Conservation (phyloP, 2,113 vertebrate species). For the Pelmatolapia mariae region DNA sequence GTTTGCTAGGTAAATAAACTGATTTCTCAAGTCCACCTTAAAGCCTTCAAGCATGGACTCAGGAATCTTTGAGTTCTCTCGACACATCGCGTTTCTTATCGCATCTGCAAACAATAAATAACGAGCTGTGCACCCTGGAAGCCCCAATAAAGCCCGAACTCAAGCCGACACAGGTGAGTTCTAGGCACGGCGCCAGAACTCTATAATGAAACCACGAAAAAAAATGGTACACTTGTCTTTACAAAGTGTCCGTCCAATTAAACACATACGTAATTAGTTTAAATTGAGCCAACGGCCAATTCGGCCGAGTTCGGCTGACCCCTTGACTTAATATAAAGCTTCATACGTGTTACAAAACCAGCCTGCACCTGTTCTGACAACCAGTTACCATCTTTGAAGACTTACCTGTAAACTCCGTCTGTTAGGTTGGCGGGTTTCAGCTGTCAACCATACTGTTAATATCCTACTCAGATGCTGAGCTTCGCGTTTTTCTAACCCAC, state of each 20-base stretch:
- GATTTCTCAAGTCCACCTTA: background rate
- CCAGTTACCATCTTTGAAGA: background rate
- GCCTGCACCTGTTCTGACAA: conserved; percentile 6
- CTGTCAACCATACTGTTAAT: background rate
- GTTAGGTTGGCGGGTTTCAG: background rate
- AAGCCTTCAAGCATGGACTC: background rate
- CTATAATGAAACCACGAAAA: background rate
- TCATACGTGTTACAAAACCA: background rate
- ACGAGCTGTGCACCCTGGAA: background rate
- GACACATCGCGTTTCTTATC: background rate
- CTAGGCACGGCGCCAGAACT: background rate
- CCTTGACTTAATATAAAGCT: fast-evolving
- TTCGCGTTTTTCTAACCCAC: background rate
- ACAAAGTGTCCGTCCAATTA: fast-evolving
- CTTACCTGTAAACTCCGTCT: background rate
- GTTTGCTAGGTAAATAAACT: background rate
- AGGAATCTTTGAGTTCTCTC: background rate
- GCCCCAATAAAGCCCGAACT: background rate
- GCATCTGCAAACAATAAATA: background rate
- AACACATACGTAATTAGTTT: fast-evolving
- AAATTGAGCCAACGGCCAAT: background rate
- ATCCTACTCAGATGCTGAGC: background rate
- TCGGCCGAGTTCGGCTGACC: background rate
- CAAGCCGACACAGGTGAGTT: background rate
- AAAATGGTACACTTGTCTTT: background rate